Percentiles rank a stretch among this genome's conserved stretches.
Evolutionary conservation across 2,888 invertebrate species (phyloP).

Genomic region (Colletes collaris): DNA sequence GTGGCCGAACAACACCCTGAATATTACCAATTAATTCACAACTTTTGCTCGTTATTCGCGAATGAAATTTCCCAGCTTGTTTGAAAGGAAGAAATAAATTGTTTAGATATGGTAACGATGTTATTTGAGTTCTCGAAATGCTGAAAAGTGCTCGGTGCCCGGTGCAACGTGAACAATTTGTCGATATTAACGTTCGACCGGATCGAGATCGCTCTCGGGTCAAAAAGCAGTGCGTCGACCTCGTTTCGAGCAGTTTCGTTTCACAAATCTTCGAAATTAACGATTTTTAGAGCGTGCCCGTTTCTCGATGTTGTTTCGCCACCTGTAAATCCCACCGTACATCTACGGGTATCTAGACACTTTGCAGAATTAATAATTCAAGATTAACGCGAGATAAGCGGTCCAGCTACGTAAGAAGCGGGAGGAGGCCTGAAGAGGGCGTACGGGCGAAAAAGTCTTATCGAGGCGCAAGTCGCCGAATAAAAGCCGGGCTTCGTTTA

Average conservation of each 20-base stretch:
- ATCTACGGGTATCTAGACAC: slow-evolving; percentile 51
- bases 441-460: slow-evolving; percentile 33
- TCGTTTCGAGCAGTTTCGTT: slow-evolving; percentile 19
- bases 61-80: too few relatives aligned
- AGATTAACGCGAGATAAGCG: slow-evolving; percentile 56
- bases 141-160: too few relatives aligned
- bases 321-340: slow-evolving; percentile 35
- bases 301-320: slow-evolving; percentile 46
- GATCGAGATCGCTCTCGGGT: neutral
- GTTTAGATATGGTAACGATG: too few relatives aligned
- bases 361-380: slow-evolving; percentile 58
- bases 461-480: slow-evolving; percentile 42
- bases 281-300: slow-evolving; percentile 34
- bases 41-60: too few relatives aligned
- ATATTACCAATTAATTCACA: too few relatives aligned
- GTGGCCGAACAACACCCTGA: too few relatives aligned
- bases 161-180: neutral
- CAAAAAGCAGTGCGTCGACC: slow-evolving; percentile 29
- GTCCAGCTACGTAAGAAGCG: neutral
- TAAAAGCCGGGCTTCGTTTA: slow-evolving; percentile 51
- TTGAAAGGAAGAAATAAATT: too few relatives aligned
- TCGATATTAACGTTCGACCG: neutral
- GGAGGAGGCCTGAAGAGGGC: slow-evolving; percentile 8
- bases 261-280: slow-evolving; percentile 20
- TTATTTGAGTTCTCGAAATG: too few relatives aligned